Evolutionary conservation across 2,797 vertebrate species (phyloP).

Genomic region (Chaetodon trifasciatus): DNA sequence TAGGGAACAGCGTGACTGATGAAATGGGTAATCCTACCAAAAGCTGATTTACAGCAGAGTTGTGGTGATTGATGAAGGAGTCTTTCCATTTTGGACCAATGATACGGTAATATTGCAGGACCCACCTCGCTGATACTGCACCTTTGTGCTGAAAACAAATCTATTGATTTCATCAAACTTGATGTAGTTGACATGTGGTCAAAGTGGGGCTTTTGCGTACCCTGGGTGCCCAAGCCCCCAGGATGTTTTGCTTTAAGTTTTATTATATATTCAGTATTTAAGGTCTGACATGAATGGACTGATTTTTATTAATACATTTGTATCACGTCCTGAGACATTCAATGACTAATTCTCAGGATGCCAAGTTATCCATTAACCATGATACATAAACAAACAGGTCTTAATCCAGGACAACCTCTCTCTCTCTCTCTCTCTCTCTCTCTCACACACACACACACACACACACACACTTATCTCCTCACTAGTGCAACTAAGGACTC

Average conservation of each 20-base stretch:
- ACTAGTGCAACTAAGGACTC: conserved; percentile 3
- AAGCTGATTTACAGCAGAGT: background rate
- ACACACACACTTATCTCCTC: background rate
- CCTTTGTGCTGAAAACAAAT: background rate
- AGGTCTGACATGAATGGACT: background rate
- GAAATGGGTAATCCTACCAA: background rate
- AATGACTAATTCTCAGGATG: background rate
- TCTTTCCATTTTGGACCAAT: background rate
- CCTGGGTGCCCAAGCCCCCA: background rate
- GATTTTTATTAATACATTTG: background rate
- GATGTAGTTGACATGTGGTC: background rate
- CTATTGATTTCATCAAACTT: background rate
- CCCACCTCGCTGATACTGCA: background rate
- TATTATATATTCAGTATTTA: background rate
- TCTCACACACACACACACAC: background rate
- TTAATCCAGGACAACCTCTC: background rate
- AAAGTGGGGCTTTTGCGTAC: background rate
- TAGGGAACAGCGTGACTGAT: background rate
- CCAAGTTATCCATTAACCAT: no score
- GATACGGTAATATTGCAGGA: background rate
- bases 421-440: background rate
- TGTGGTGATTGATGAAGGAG: background rate
- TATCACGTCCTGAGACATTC: background rate
- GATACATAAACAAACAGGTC: background rate
- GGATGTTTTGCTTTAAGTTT: background rate